These are phyloP conservation scores for Entomyzon cyanotis DNA, from an alignment of 2,113 vertebrate genomes.

Conservation along the genomic window DNA sequence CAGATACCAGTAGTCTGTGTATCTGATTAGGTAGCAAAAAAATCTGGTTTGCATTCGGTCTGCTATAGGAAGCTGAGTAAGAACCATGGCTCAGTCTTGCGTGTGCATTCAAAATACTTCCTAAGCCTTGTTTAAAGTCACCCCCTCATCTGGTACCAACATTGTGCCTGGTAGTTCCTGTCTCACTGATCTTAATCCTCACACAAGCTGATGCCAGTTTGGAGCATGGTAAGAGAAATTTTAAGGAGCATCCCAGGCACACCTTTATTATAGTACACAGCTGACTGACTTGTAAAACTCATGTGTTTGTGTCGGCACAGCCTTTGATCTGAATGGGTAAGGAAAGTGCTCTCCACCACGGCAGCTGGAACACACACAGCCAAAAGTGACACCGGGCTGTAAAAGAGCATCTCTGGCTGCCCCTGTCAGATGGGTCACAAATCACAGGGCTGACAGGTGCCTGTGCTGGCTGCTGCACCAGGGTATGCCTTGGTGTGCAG, in stretches of 20 bases:
- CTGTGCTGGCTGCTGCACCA: slow-evolving; percentile 9
- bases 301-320: not conserved
- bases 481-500: not conserved
- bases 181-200: not conserved
- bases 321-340: slow-evolving; percentile 68
- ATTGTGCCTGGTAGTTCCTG: not conserved
- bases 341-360: slow-evolving; percentile 20
- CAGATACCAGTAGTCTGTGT: not conserved
- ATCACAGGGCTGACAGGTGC: slow-evolving; percentile 71
- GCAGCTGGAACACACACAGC: slow-evolving; percentile 67
- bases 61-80: not conserved
- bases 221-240: not conserved
- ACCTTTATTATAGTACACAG: not conserved
- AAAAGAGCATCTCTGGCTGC: not conserved
- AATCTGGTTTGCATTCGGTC: not conserved
- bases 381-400: slow-evolving; percentile 45
- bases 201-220: not conserved
- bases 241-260: not conserved
- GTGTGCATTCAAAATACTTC: not conserved
- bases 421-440: slow-evolving; percentile 47
- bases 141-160: not conserved
- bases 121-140: not conserved
- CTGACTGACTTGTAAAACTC: slow-evolving; percentile 14
- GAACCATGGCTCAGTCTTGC: not conserved
- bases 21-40: not conserved